Base-by-base conservation (phyloP, 2,113 vertebrate species). In the Periophthalmus modestus region DNA sequence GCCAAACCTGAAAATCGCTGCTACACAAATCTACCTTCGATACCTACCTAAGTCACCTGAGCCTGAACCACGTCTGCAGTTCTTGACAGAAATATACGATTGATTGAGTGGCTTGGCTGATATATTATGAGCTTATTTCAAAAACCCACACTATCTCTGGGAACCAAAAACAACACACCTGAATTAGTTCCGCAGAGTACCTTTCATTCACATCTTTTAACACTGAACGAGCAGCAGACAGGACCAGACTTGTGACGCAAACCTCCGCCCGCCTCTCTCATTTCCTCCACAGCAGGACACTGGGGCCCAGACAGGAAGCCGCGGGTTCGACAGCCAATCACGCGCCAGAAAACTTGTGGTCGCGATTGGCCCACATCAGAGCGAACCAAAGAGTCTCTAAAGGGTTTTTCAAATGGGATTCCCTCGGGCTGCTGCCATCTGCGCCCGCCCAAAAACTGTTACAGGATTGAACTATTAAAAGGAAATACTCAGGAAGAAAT, bases 381-480 rank as follows among this genome's bases (percentile, higher is more conserved):
- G 80, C 43, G 16, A 57, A 3, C 2, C 24, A 70, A 83, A 0
- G n/a, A 84, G 87, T 57, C 82, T 87, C 80, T 76, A 81, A 63
- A 86, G 85, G 80, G 73, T 82, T 85, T 75, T 72, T 80, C 83
- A 39, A 57, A 72, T 76, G 88, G 86, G 85, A 88, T 86, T 92
- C 89, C 90, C 91, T 90, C 80, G 18, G 76, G 84, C 82, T 79
- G 76, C 69, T 87, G 74, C 82, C 86, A 88, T 82, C 83, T 87
- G 89, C 70, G 82, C 80, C 84, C 69, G 68, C 50, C 87, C 81
- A 76, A 84, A 83, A 89, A 80, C 23, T 68, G 83, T 86, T 78
- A 79, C 78, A 87, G 87, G 89, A 91, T 87, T 83, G 68, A 75
- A 87, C 88, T 88, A 89, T 91, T 91, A 91, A 90, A 28, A 92